A percentile compares a stretch with the other conserved stretches of the same genome.
phyloP scores from a whole-genome alignment of 2,888 invertebrate species.

The Drosophila meridiana region DNA sequence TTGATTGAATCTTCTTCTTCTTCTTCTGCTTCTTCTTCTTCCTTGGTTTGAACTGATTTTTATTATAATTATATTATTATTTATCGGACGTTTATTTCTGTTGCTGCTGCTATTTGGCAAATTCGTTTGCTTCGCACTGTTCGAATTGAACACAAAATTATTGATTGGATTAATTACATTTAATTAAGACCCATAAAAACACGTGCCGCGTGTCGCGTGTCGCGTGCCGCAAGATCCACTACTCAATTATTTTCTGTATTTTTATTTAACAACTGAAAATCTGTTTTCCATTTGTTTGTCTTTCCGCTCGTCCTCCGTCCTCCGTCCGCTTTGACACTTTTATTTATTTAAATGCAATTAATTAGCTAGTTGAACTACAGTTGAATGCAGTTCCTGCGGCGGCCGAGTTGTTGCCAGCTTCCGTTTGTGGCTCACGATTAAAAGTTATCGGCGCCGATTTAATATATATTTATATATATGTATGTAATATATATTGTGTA shows the following conservation, averaged over 20 bases:
- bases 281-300: conserved; percentile 24
- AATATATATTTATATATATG: too few relatives aligned
- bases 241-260: conserved; percentile 25
- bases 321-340: background rate
- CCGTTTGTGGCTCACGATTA: conserved; percentile 5
- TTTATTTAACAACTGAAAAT: conserved; percentile 29
- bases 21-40: background rate
- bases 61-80: conserved; percentile 17
- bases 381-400: background rate
- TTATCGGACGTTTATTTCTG: conserved; percentile 21
- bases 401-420: conserved; percentile 26
- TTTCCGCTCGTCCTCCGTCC: background rate
- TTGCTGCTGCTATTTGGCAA: conserved; percentile 47
- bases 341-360: conserved; percentile 39
- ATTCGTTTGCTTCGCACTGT: conserved; percentile 42
- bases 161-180: conserved; percentile 22
- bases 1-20: conserved; percentile 43
- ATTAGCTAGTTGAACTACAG: conserved; percentile 33
- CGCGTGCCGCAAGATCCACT: conserved; percentile 1
- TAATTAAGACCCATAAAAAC: conserved; percentile 16
- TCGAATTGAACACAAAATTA: conserved; percentile 33
- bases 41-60: conserved; percentile 1
- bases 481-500: background rate
- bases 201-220: conserved; percentile 16
- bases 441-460: conserved; percentile 2